These are phyloP conservation scores for Grammomys dolichurus DNA, from an alignment of 2,113 vertebrate species.

Conservation along the genomic window DNA sequence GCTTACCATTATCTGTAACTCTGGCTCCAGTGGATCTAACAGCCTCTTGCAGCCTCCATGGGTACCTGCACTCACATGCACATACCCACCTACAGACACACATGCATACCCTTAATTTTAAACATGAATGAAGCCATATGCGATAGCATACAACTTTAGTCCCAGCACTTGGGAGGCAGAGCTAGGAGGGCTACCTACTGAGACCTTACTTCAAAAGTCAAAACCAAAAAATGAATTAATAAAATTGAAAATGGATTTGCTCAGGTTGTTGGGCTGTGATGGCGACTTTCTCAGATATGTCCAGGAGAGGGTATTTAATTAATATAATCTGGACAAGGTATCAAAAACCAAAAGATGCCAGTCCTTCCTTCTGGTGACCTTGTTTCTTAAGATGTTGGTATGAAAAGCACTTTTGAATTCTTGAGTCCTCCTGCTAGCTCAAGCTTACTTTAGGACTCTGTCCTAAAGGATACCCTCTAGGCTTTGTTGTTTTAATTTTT, in stretches of 20 bases:
- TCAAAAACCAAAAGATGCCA: neutral
- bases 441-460: neutral
- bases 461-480: neutral
- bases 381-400: neutral
- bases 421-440: neutral
- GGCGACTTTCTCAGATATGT: fast-evolving
- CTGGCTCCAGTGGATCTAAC: neutral
- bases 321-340: neutral
- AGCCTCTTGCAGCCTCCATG: neutral
- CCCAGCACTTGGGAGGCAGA: neutral
- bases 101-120: neutral
- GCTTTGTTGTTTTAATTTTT: neutral
- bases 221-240: neutral
- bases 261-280: neutral
- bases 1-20: neutral
- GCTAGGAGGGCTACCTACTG: neutral
- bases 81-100: neutral
- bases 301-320: neutral
- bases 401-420: neutral
- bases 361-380: neutral
- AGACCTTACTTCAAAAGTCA: neutral
- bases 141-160: neutral
- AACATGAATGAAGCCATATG: neutral
- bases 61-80: neutral
- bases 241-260: neutral